Evolutionary conservation across 1,140 invertebrate genomes (phyloP), one percentile per base, ranked within the genome.

Genomic region (Calephelis nemesis): DNA sequence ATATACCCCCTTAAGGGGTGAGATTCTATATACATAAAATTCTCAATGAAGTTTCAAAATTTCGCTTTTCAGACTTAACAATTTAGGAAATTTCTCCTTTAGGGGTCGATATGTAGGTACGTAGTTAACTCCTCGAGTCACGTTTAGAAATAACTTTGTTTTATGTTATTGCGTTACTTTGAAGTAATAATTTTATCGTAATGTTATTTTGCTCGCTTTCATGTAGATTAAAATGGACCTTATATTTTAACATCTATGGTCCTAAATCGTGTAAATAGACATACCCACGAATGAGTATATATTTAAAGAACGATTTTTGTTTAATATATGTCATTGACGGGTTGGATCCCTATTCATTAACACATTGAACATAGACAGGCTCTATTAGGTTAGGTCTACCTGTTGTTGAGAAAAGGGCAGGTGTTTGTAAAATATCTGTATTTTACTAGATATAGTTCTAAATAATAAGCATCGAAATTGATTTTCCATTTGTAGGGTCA

Each of bases 91-190:
- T 58, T 54, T 30, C 9, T 30, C 52, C 19, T 30, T 30, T 58
- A 58, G 65, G 62, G 50, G 45, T 68, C 39, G 63, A 69, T 71
- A 69, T 69, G 69, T 74, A 76, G 74, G 69, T 73, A 73, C 54
- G 68, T 75, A 75, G 74, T 13, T 69, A 66, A 63, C 52, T 58
- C 62, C 52, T 58, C 62, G 71, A 68, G 63, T 75, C 68, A 71
- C 52, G 52, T 58, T 39, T 58, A 58, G 52, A 58, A 58, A 58
- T 58, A 58, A 58, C 52, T 58, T 30, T 58, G 52, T 58, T 58
- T 58, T 58, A 54, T 54, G 50, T 54, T 54, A 58, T 58, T 58
- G 52, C 52, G 52, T 58, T 58, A 58, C 52, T 58, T 58, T 58
- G 52, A 58, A 58, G 52, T 58, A 58, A 58, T 58, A 58, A 58